Conservation (phyloP, 2,113 vertebrate species). For the Aythya baeri region DNA sequence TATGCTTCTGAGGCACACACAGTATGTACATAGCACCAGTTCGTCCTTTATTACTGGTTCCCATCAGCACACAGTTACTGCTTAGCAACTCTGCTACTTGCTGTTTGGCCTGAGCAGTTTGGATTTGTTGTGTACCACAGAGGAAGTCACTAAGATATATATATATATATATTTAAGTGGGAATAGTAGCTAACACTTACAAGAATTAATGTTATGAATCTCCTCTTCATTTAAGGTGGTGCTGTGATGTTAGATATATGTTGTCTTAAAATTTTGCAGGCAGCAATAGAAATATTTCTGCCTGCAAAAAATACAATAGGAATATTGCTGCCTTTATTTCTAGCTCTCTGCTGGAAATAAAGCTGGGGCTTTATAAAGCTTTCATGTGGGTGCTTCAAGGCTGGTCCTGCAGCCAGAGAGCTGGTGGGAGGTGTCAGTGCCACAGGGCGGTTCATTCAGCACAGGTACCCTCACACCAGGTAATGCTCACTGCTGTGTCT, state of each 20-base stretch:
- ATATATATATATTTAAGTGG: not conserved
- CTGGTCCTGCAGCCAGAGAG: not conserved
- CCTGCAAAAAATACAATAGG: no score
- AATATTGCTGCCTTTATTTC: no score
- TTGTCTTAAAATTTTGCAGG: not conserved
- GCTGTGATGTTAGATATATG: no score
- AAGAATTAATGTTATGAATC: not conserved
- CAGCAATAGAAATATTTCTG: not conserved
- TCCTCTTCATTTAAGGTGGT: not conserved
- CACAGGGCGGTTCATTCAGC: not conserved
- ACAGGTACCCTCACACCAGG: not conserved
- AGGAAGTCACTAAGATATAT: not conserved
- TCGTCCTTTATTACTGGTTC: no score
- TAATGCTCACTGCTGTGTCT: not conserved
- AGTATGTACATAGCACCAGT: rapidly evolving
- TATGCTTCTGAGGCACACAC: not conserved
- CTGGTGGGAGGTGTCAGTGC: not conserved
- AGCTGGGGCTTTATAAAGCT: not conserved
- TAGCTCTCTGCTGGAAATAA: not conserved
- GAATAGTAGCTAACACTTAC: not conserved
- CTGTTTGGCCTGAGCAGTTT: not conserved
- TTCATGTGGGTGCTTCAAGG: rapidly evolving
- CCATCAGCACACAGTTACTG: not conserved
- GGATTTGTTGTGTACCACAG: not conserved
- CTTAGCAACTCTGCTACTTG: not conserved